Evolutionary conservation across 2,888 invertebrate species (phyloP).

Genomic region (Drosophila yooni): DNA sequence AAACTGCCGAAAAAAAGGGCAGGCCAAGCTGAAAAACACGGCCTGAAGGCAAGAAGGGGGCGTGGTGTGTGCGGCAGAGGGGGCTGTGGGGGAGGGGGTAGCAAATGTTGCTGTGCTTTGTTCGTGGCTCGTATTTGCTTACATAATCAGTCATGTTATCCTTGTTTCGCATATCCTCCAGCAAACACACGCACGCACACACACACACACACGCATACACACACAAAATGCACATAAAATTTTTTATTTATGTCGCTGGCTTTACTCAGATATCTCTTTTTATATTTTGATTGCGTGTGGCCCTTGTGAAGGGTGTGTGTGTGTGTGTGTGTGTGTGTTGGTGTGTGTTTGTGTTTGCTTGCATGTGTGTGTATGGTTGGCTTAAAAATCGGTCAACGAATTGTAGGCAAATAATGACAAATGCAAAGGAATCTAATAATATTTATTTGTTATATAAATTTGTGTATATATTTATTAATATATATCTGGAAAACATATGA

Average conservation of each 20-base stretch:
- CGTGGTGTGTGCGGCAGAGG: background rate
- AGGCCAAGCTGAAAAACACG: slow-evolving; percentile 59
- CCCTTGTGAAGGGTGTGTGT: slow-evolving; percentile 6
- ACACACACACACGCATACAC: slow-evolving; percentile 19
- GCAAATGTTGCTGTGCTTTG: slow-evolving; percentile 49
- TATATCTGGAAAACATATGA: background rate
- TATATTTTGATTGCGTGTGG: slow-evolving; percentile 63
- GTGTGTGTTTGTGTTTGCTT: background rate
- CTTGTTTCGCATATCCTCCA: slow-evolving; percentile 62
- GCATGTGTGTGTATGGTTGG: slow-evolving; percentile 3
- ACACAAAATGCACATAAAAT: slow-evolving; percentile 42
- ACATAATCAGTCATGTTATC: slow-evolving; percentile 82
- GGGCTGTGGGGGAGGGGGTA: background rate
- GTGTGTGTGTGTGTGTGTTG: slow-evolving; percentile 10
- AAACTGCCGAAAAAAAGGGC: slow-evolving; percentile 69
- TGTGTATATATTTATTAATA: background rate
- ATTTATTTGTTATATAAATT: background rate
- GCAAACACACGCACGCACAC: slow-evolving; percentile 25
- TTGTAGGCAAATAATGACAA: slow-evolving; percentile 19
- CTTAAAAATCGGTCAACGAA: slow-evolving; percentile 49
- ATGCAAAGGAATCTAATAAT: slow-evolving; percentile 12
- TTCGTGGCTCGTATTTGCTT: slow-evolving; percentile 57
- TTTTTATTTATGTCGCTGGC: slow-evolving; percentile 69
- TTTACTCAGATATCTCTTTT: slow-evolving; percentile 50
- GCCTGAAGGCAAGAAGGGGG: slow-evolving; percentile 20